Base-by-base conservation (phyloP, 2,888 invertebrate genomes). In the Coelogynopora nodosa region DNA sequence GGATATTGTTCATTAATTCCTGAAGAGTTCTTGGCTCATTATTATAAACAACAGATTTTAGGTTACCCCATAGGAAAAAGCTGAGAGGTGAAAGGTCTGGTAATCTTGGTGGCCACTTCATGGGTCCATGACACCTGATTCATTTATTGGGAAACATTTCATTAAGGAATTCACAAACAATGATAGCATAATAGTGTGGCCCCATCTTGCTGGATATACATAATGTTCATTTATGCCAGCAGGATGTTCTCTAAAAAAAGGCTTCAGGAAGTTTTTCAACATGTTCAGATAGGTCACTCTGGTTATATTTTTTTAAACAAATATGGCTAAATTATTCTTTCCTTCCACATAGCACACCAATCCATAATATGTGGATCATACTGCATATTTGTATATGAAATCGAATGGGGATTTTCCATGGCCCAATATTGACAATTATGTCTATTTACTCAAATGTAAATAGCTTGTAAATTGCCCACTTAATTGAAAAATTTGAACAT, bases 11-110 rank as follows among this genome's bases (percentile, higher is more conserved):
- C 74, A 13, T 74, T 74, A 74, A 74, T 74, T 74, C 74, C 5
- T 74, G 74, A 74, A 74, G 74, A 74, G 74, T 74, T 74, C 74
- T 74, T 74, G 74, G 74, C 23, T 26, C 2, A 74, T 74, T 26
- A 74, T 74, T 74, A 74, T 74, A 74, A 26, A 74, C 74, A 74
- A 74, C 49, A 49, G 74, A 74, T 26, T 74, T 74, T 74, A 74
- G 74, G 74, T 74, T 10, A 74, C 74, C 74, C 74, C 74, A 74
- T 74, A 74, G 23, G 23, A 74, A 74, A 26, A 74, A 74, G 74
- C 23, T 26, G 23, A 74, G 74, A n/a, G 74, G 74, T 74, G 74
- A 74, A 74, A 74, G 74, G 74, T 74, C 23, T 2, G 74, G 74
- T 74, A 26, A 74, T 26, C 74, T 74, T 26, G 23, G 27, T 26